A percentile compares a stretch with the other conserved stretches of the same genome.
Evolutionary conservation across 2,888 invertebrate genomes (phyloP).

Genomic region (Acrocera orbiculus): DNA sequence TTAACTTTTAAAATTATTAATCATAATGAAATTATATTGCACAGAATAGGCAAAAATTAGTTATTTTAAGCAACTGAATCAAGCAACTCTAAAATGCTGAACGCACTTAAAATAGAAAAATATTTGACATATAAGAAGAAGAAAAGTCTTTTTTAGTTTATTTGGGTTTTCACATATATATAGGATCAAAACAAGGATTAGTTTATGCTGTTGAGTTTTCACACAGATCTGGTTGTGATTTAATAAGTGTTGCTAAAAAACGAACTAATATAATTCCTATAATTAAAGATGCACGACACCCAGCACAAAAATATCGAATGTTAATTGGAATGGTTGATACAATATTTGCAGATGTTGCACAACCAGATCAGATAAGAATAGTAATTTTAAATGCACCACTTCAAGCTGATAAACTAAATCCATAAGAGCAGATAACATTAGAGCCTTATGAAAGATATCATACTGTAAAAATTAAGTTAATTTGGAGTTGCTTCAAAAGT

Average conservation of each 20-base stretch:
- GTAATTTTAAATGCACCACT: constrained; percentile 91
- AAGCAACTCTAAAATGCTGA: too few relatives aligned
- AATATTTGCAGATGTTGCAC: constrained; percentile 97
- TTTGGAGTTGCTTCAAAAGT: too few relatives aligned
- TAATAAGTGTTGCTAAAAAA: constrained; percentile 96
- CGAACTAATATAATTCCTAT: constrained; percentile 97
- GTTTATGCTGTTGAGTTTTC: constrained; percentile 99
- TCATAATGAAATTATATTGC: too few relatives aligned
- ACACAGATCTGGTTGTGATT: constrained; percentile 88
- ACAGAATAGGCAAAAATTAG: too few relatives aligned
- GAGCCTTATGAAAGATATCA: constrained; percentile 99
- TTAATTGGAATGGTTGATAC: constrained; percentile 96
- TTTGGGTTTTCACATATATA: too few relatives aligned
- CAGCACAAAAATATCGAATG: constrained; percentile 92
- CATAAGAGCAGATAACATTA: constrained; percentile 93
- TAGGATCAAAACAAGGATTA: too few relatives aligned
- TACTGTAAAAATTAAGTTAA: too few relatives aligned
- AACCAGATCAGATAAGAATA: constrained; percentile 97
- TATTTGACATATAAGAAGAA: too few relatives aligned
- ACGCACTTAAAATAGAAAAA: too few relatives aligned
- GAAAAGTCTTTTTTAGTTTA: too few relatives aligned
- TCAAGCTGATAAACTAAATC: constrained; percentile 89
- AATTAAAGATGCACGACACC: constrained; percentile 98
- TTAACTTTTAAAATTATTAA: too few relatives aligned
- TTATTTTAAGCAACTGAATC: too few relatives aligned